Evolutionary conservation across 2,888 invertebrate species (phyloP).

Genomic region (Sphaerophoria rueppellii): DNA sequence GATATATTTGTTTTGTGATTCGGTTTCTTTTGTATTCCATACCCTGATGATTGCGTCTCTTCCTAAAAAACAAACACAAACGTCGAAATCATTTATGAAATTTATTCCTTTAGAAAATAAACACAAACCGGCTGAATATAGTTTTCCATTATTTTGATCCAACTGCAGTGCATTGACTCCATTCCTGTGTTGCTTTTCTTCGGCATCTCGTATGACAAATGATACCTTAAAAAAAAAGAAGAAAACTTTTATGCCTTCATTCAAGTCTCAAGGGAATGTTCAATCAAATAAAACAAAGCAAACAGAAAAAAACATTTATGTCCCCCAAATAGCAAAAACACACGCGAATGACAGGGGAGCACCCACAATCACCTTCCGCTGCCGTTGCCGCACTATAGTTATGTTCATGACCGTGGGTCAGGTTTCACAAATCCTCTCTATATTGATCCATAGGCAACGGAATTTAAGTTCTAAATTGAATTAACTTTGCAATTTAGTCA

Average conservation of each 20-base stretch:
- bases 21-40: constrained; percentile 87
- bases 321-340: neutral
- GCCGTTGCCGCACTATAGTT: neutral
- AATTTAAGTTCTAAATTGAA: constrained; percentile 33
- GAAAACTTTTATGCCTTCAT: neutral
- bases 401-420: neutral
- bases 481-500: neutral
- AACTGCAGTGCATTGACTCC: constrained; percentile 98
- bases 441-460: constrained; percentile 6
- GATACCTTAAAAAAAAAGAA: constrained; percentile 88
- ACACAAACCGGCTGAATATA: constrained; percentile 91
- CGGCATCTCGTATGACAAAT: constrained; percentile 98
- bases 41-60: constrained; percentile 98
- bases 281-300: constrained; percentile 13
- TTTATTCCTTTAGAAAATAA: neutral
- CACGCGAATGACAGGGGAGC: constrained; percentile 25
- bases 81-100: neutral
- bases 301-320: constrained; percentile 7
- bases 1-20: constrained; percentile 89
- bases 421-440: constrained; percentile 1
- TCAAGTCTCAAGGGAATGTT: neutral
- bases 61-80: constrained; percentile 82
- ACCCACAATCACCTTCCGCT: constrained; percentile 9
- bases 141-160: constrained; percentile 92
- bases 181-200: constrained; percentile 96